phyloP scores from a whole-genome alignment of 1,140 invertebrate species.

The Papilio polyxenes region DNA sequence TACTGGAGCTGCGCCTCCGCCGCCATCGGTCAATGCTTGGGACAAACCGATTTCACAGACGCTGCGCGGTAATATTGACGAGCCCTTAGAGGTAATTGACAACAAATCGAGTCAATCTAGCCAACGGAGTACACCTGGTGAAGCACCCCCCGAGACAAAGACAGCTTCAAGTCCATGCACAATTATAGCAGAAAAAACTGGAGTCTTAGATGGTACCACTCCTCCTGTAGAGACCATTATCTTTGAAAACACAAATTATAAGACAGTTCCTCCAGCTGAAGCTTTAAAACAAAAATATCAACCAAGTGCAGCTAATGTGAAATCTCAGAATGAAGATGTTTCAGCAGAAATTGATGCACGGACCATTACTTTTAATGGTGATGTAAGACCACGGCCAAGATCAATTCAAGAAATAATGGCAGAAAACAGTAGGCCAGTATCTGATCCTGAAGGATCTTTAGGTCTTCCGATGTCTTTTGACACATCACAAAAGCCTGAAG shows the following conservation, averaged over 20 bases:
- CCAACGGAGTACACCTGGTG: conserved; percentile 83
- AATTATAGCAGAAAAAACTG: conserved; percentile 72
- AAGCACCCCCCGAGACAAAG: conserved; percentile 79
- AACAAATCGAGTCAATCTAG: conserved; percentile 79
- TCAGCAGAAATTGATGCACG: conserved; percentile 69
- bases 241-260: conserved; percentile 95
- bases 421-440: conserved; percentile 64
- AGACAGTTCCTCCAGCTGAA: conserved; percentile 82
- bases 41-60: conserved; percentile 89
- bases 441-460: conserved; percentile 62
- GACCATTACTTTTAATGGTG: conserved; percentile 70
- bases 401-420: conserved; percentile 77
- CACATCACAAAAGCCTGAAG: conserved; percentile 84
- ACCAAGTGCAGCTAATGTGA: conserved; percentile 73
- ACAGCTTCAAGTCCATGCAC: conserved; percentile 56
- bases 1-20: conserved; percentile 81
- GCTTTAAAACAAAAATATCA: conserved; percentile 84
- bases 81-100: conserved; percentile 71
- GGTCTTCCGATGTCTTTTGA: conserved; percentile 75
- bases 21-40: conserved; percentile 90
- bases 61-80: conserved; percentile 79
- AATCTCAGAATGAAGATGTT: conserved; percentile 68
- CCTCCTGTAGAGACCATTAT: conserved; percentile 93
- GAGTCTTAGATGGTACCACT: conserved; percentile 86
- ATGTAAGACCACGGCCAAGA: conserved; percentile 66